Evolutionary conservation across 2,113 vertebrate genomes (phyloP).

Genomic region (Cynoglossus semilaevis): DNA sequence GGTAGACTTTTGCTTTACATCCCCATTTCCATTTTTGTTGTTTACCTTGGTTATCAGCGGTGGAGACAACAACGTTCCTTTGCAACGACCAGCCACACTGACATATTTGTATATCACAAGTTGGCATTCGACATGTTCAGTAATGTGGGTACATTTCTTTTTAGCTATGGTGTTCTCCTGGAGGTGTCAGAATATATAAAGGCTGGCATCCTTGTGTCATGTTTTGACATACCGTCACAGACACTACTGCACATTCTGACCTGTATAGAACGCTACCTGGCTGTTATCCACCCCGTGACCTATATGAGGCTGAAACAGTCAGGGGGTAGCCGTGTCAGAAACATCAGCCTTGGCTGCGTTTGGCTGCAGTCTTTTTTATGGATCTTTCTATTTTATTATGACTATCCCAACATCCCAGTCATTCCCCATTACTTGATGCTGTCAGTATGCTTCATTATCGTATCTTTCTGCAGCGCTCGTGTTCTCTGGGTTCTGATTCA

Average conservation of each 20-base stretch:
- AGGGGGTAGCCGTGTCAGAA: slow-evolving; percentile 9
- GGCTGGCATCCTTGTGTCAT: fast-evolving
- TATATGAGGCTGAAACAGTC: slow-evolving; percentile 12
- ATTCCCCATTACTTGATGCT: fast-evolving
- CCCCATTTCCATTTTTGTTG: slow-evolving; percentile 3
- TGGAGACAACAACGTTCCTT: slow-evolving; percentile 2
- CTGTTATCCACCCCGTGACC: slow-evolving; percentile 29
- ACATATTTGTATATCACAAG: slow-evolving; percentile 28
- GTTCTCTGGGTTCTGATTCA: slow-evolving; percentile 33
- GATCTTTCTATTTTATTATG: fast-evolving
- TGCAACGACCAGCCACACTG: slow-evolving; percentile 4
- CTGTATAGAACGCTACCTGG: slow-evolving; percentile 40
- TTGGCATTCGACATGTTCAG: neutral
- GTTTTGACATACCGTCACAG: neutral
- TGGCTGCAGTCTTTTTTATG: slow-evolving; percentile 3
- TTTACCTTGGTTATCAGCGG: slow-evolving; percentile 8
- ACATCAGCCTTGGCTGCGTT: neutral
- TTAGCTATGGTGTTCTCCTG: fast-evolving
- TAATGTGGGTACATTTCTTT: fast-evolving
- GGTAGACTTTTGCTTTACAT: neutral
- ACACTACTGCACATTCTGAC: neutral
- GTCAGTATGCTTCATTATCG: neutral
- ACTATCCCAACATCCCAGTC: fast-evolving
- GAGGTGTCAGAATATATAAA: fast-evolving
- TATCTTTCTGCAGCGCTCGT: slow-evolving; percentile 21